Evolutionary conservation across 1,140 invertebrate species (phyloP), one percentile per base, ranked within the genome.

Genomic region (Armadillidium nasatum): DNA sequence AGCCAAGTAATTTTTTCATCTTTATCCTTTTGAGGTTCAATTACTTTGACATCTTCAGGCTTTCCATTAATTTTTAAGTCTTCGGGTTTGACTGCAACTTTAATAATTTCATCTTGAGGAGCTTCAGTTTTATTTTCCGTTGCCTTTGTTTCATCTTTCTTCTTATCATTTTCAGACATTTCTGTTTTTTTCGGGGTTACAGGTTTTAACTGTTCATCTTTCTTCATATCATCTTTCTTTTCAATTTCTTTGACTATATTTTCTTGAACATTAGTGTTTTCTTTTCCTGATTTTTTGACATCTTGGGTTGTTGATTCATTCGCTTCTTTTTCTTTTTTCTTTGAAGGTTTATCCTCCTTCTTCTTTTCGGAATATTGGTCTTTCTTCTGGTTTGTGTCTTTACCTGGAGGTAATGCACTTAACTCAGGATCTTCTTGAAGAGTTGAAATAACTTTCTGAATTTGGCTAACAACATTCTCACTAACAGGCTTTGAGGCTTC

Each of bases 1-100:
- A 60, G 50, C 50, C 50, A 60, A 19, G 50, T 60, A 60, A 60
- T 60, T 60, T 60, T 60, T 15, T 60, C 50, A 3, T 60, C 50
- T 60, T 60, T 19, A 4, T 60, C 19, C 50, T 60, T 60, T 7
- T 60, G 0, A 2, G 2, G 11, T 60, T 60, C 50, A 60, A 19
- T 13, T 60, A 13, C 19, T 60, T 19, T 60, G 50, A 60, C 7
- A 13, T 19, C 19, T 60, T 60, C 50, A 60, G 50, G 11, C 19
- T 60, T 60, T 60, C 50, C 19, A 60, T 60, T 13, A 15, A 60
- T 19, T 2, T 19, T 15, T 60, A 60, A 60, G 50, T 60, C 50
- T 2, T 60, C 50, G 3, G 50, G 50, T 19, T 60, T 19, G 19
- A 60, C 7, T 60, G 19, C 2, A 60, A 60, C 50, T 60, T 60